phyloP scores from a whole-genome alignment of 2,113 vertebrate species.

The Megalops atlanticus region DNA sequence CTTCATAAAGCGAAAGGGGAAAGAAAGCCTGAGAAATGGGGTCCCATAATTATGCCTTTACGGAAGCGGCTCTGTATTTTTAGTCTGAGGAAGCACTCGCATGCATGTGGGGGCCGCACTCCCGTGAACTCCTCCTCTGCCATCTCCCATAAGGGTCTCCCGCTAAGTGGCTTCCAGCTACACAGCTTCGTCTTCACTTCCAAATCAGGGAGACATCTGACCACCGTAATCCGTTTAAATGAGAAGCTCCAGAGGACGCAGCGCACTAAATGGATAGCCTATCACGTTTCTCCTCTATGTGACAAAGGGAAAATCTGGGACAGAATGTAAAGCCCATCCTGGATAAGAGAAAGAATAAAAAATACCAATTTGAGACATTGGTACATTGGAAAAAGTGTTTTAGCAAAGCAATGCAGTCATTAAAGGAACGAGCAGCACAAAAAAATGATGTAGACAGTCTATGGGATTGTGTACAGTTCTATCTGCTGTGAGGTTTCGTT shows the following conservation, averaged over 20 bases:
- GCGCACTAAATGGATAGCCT: background rate
- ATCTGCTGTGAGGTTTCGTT: too few species aligned
- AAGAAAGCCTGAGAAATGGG: slow-evolving; percentile 27
- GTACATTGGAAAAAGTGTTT: too few species aligned
- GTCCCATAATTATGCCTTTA: slow-evolving; percentile 33
- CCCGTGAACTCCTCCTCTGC: slow-evolving; percentile 21
- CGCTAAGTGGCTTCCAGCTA: background rate
- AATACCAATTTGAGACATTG: too few species aligned
- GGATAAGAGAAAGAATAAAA: background rate
- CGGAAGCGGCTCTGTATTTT: slow-evolving; percentile 31
- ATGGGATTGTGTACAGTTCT: too few species aligned
- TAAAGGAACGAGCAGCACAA: too few species aligned
- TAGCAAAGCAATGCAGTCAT: too few species aligned
- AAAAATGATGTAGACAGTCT: too few species aligned
- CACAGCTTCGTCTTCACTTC: background rate
- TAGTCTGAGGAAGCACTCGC: slow-evolving; percentile 7
- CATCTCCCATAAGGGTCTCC: slow-evolving; percentile 32
- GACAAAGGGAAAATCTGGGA: background rate
- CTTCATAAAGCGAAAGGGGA: slow-evolving; percentile 35
- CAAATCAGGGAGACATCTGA: background rate
- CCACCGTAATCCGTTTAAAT: slow-evolving; percentile 10
- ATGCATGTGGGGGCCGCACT: too few species aligned
- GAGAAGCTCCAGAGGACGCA: background rate
- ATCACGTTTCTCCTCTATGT: background rate
- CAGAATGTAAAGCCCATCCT: background rate